Base-by-base conservation (phyloP, 2,113 vertebrate species). In the Dissostichus mawsoni region DNA sequence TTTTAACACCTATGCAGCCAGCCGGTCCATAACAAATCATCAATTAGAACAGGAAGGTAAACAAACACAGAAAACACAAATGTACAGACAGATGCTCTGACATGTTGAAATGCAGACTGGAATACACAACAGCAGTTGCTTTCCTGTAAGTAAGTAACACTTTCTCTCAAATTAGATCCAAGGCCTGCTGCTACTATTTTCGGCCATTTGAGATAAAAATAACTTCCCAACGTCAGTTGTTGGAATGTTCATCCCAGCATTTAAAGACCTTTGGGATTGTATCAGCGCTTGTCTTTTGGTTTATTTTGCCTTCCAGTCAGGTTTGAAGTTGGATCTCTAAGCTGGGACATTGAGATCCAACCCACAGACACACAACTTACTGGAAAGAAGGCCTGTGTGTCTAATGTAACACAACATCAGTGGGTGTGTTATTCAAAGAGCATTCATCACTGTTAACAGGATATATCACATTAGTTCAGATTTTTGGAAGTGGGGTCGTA, bases 121-220 rank as follows among this genome's bases (percentile, higher is more conserved):
- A 53, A 74, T 9, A 41, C 51, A 63, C 44, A 74, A 70, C 79
- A 87, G 51, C 87, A 84, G 90, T 87, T 90, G 82, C 61, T 61
- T 17, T 45, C 59, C 18, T 69, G 66, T 84, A 82, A 81, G 63
- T 63, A 78, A 69, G 57, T 70, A 48, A 44, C 76, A 50, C 78
- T 88, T 84, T 86, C 56, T 83, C 74, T 83, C 88, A 89, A 87
- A 65, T 17, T 7, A 83, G 79, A 88, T 83, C 80, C 72, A 80
- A 81, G 57, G 74, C 57, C 68, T 66, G 70, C 69, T 62, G 68
- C 29, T 85, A 11, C 87, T 92, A 88, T 90, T 92, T 92, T 87
- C 66, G 84, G 72, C 51, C 68, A 25, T 65, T 73, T 9, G 58
- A 14, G 59, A 85, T 90, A 81, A 81, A 91, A 91, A 92, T 94